Percentiles rank a stretch among this genome's conserved stretches.
Evolutionary conservation across 2,888 invertebrate species (phyloP).

Genomic region (Euplexia lucipara): DNA sequence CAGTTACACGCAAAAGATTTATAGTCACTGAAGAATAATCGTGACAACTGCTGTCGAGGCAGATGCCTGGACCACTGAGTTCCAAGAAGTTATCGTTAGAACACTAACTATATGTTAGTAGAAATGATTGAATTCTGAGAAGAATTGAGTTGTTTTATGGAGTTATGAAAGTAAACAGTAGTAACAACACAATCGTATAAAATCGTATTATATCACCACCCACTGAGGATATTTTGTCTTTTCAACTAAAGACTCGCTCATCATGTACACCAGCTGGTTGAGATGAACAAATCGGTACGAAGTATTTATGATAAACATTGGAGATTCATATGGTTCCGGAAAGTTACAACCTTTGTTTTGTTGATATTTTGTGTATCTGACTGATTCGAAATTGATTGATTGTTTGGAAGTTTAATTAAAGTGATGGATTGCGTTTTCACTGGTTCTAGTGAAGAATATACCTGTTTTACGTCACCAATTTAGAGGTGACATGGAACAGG

Average conservation of each 20-base stretch:
- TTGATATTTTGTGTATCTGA: slow-evolving; percentile 4
- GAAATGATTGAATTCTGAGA: slow-evolving; percentile 62
- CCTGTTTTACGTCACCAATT: too few relatives aligned
- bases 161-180: slow-evolving; percentile 50
- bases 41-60: slow-evolving; percentile 42
- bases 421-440: background rate
- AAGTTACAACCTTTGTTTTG: slow-evolving; percentile 6
- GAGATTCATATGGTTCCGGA: slow-evolving; percentile 14
- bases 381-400: background rate
- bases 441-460: background rate
- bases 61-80: slow-evolving; percentile 25
- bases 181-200: slow-evolving; percentile 14
- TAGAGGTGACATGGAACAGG: too few relatives aligned
- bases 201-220: slow-evolving; percentile 31
- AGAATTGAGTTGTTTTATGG: slow-evolving; percentile 54
- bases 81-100: slow-evolving; percentile 55
- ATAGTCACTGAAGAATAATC: slow-evolving; percentile 47
- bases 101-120: slow-evolving; percentile 47
- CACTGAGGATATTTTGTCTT: slow-evolving; percentile 25
- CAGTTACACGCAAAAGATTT: slow-evolving; percentile 48
- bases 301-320: slow-evolving; percentile 27
- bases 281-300: slow-evolving; percentile 9
- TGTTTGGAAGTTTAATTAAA: background rate
- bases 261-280: slow-evolving; percentile 27
- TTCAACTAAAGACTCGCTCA: background rate